Evolutionary conservation across 2,113 vertebrate genomes (phyloP).

Genomic region (Paedocypris sp.): DNA sequence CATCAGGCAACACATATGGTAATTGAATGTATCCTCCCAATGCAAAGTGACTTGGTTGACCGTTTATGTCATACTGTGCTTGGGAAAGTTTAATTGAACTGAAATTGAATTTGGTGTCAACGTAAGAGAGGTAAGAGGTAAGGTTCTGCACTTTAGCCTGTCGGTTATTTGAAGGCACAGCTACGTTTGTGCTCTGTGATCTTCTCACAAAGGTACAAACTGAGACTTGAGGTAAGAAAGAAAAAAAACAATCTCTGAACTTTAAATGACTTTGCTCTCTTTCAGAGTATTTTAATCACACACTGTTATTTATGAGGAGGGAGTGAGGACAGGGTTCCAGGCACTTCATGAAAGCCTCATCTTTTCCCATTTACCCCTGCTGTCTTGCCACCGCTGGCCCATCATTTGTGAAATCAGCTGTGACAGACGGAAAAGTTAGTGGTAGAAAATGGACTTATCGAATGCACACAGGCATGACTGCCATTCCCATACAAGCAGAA

Average conservation of each 20-base stretch:
- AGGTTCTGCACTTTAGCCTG: no score
- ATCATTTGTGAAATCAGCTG: slow-evolving; percentile 68
- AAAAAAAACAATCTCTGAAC: slow-evolving; percentile 32
- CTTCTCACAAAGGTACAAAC: slow-evolving; percentile 21
- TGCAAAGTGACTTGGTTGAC: no score
- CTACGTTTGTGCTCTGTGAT: no score
- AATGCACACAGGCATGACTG: slow-evolving; percentile 38
- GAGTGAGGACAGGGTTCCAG: slow-evolving; percentile 29
- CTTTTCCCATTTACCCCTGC: slow-evolving; percentile 55
- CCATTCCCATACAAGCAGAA: neutral
- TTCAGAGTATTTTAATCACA: slow-evolving; percentile 57
- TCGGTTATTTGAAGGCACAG: no score
- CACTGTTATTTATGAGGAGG: slow-evolving; percentile 50
- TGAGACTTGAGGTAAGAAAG: slow-evolving; percentile 28
- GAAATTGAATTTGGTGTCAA: no score
- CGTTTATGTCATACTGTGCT: no score
- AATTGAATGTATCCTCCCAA: no score
- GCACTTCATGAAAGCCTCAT: slow-evolving; percentile 40
- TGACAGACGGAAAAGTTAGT: slow-evolving; percentile 49
- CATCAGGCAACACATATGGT: no score
- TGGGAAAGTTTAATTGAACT: no score
- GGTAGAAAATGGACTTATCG: slow-evolving; percentile 48
- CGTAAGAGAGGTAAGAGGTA: no score
- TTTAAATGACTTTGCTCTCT: slow-evolving; percentile 41
- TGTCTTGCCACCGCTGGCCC: slow-evolving; percentile 35